phyloP scores from a whole-genome alignment of 2,113 vertebrate genomes.

The Asarcornis scutulata region DNA sequence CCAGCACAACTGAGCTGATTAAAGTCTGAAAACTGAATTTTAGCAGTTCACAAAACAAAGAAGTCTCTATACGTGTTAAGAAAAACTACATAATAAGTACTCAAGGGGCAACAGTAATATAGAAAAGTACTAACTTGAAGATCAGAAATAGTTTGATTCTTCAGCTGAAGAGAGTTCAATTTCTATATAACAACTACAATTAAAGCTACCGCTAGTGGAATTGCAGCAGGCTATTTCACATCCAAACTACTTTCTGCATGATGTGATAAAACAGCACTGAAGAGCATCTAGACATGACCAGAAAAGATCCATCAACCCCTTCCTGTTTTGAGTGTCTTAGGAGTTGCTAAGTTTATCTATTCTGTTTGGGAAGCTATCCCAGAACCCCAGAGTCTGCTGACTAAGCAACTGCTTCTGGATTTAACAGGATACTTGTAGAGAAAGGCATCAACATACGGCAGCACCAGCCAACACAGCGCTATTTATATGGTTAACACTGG shows the following conservation, averaged over 20 bases:
- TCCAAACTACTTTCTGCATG: background rate
- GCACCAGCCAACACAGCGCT: background rate
- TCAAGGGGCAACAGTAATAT: background rate
- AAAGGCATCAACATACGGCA: background rate
- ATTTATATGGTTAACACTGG: background rate
- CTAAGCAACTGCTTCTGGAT: background rate
- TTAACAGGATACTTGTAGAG: background rate
- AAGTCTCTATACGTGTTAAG: background rate
- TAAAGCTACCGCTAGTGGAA: background rate
- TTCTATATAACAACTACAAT: background rate
- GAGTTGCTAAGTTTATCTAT: background rate
- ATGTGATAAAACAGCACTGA: background rate
- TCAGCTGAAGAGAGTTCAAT: background rate
- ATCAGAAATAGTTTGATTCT: background rate
- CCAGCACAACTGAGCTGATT: background rate
- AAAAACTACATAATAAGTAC: background rate
- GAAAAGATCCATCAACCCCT: background rate
- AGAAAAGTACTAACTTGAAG: background rate
- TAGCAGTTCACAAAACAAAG: background rate
- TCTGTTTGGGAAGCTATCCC: background rate
- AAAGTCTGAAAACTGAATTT: background rate
- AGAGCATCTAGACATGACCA: background rate
- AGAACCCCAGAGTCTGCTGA: background rate
- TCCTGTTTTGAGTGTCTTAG: background rate
- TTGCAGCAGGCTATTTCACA: background rate